Evolutionary conservation across 2,888 invertebrate genomes (phyloP).

Genomic region (Drosophila stalkeri): DNA sequence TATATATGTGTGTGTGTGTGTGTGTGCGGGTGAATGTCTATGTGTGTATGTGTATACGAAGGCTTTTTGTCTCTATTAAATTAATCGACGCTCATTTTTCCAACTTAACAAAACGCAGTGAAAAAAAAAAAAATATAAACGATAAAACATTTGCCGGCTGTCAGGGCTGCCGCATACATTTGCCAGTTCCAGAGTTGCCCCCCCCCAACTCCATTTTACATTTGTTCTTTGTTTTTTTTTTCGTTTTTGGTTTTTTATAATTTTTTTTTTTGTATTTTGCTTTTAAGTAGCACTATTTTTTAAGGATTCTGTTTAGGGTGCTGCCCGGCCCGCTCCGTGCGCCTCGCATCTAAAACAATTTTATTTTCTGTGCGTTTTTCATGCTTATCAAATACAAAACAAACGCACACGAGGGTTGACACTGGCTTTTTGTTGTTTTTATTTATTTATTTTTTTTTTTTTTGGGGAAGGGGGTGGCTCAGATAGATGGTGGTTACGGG

Average conservation of each 20-base stretch:
- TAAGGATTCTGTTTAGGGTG: conserved; percentile 75
- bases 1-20: conserved; percentile 45
- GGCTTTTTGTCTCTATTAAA: conserved; percentile 84
- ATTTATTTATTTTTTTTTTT: not conserved
- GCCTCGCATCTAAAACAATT: conserved; percentile 62
- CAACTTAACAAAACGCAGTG: conserved; percentile 78
- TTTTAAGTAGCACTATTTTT: conserved; percentile 81
- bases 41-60: conserved; percentile 58
- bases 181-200: conserved; percentile 30
- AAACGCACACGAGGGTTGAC: conserved; percentile 76
- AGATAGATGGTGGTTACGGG: conserved; percentile 1
- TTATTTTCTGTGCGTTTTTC: conserved; percentile 69
- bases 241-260: conserved; percentile 29
- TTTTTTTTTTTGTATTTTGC: conserved; percentile 33
- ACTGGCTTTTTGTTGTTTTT: conserved; percentile 9
- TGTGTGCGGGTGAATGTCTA: conserved; percentile 31
- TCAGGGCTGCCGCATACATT: conserved; percentile 46
- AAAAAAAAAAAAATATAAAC: conserved; percentile 69
- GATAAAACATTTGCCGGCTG: conserved; percentile 76
- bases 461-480: not conserved
- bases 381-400: conserved; percentile 83
- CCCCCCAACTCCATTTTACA: conserved; percentile 60
- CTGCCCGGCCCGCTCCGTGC: conserved; percentile 7
- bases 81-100: conserved; percentile 84
- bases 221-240: conserved; percentile 46